These are phyloP conservation scores for Aurelia sp. DNA, from an alignment of 30 jellyfish, hydroid and myxozoan species.

Conservation along the genomic window DNA sequence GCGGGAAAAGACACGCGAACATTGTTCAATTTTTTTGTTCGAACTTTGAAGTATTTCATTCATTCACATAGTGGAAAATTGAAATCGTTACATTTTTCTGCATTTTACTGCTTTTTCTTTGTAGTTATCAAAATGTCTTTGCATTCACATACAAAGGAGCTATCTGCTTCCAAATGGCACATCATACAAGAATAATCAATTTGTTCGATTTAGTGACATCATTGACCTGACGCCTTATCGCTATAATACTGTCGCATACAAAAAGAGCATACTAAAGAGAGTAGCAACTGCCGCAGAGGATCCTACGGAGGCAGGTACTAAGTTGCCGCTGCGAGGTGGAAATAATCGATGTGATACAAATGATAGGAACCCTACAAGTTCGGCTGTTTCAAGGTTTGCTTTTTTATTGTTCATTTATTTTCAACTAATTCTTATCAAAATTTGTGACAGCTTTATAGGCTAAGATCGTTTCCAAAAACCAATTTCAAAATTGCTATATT, in stretches of 20 bases:
- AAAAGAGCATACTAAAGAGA: not conserved
- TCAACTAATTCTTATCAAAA: no score
- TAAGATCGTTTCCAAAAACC: no score
- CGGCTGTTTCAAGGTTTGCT: no score
- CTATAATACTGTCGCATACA: slow-evolving; percentile 51
- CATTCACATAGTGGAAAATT: no score
- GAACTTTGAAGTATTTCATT: no score
- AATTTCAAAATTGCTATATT: no score
- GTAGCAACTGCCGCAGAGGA: not conserved
- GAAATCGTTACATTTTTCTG: no score
- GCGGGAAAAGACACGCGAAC: no score
- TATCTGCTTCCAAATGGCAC: slow-evolving; percentile 46
- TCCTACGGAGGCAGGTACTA: not conserved
- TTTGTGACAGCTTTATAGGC: no score
- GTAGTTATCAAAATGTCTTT: slow-evolving; percentile 83
- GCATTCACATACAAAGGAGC: slow-evolving; percentile 85
- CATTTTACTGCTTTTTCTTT: not conserved
- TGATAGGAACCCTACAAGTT: not conserved
- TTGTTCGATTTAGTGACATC: slow-evolving; percentile 78
- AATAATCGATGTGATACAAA: not conserved
- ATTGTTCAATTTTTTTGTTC: no score
- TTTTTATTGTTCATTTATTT: no score
- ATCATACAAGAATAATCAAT: slow-evolving; percentile 61
- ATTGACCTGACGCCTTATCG: slow-evolving; percentile 69
- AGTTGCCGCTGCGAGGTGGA: slow-evolving; percentile 49